These are phyloP conservation scores for Harpalus rufipes DNA, from an alignment of 2,888 invertebrate genomes.

Conservation along the genomic window DNA sequence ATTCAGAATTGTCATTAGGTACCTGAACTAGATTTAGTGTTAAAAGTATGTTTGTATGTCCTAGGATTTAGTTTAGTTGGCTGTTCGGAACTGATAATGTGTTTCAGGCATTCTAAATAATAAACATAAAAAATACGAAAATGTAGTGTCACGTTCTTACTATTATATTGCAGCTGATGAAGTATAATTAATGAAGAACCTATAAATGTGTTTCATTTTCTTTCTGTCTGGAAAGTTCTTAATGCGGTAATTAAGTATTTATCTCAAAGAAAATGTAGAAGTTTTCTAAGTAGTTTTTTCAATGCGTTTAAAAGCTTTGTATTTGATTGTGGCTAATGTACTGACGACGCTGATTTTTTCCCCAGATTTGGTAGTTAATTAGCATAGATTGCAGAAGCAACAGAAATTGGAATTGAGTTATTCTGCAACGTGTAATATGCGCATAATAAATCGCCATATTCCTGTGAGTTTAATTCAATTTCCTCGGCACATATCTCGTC, in stretches of 20 bases:
- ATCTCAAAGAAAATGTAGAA: slow-evolving; percentile 28
- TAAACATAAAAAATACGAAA: too few species aligned
- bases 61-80: too few species aligned
- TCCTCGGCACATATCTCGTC: slow-evolving; percentile 31
- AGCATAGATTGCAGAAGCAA: slow-evolving; percentile 13
- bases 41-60: too few species aligned
- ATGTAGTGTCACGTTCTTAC: too few species aligned
- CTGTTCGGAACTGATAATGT: too few species aligned
- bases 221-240: slow-evolving; percentile 36
- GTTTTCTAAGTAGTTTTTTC: slow-evolving; percentile 20
- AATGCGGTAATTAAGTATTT: slow-evolving; percentile 47
- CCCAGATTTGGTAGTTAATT: slow-evolving; percentile 3
- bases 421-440: slow-evolving; percentile 26
- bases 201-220: slow-evolving; percentile 17
- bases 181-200: background rate
- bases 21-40: too few species aligned
- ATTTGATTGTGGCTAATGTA: background rate
- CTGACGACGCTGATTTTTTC: background rate
- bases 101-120: too few species aligned
- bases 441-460: slow-evolving; percentile 31
- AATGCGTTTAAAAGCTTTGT: background rate
- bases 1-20: too few species aligned
- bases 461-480: slow-evolving; percentile 36
- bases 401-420: slow-evolving; percentile 25
- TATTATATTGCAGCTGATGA: background rate